Conservation (phyloP, 2,888 invertebrate genomes). For the Tinea trinotella region DNA sequence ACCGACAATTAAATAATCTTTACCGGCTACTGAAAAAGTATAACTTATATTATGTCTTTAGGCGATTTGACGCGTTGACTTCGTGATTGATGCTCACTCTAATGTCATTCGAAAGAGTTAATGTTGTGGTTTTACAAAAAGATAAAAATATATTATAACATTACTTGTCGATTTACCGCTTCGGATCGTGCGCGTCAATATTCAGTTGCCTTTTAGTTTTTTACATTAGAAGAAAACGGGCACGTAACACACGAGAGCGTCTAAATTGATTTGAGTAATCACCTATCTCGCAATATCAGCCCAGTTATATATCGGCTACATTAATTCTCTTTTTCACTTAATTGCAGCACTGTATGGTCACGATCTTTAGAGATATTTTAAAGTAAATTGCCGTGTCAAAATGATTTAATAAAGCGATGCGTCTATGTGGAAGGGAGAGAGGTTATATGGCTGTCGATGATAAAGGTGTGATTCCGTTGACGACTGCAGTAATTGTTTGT, state of each 20-base stretch:
- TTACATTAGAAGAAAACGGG: conserved; percentile 46
- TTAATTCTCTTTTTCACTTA: conserved; percentile 44
- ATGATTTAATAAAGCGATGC: conserved; percentile 35
- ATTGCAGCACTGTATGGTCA: conserved; percentile 39
- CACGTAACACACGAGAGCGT: conserved; percentile 42
- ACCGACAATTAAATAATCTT: conserved; percentile 68
- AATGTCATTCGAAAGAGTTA: conserved; percentile 18
- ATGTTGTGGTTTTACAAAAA: conserved; percentile 7
- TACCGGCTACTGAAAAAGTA: conserved; percentile 63
- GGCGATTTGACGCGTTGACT: conserved; percentile 58
- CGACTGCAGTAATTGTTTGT: no score
- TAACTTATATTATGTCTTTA: conserved; percentile 52
- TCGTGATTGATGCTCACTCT: conserved; percentile 48
- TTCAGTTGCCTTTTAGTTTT: conserved; percentile 25
- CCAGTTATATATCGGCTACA: conserved; percentile 48
- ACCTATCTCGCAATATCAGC: conserved; percentile 47
- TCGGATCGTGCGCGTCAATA: conserved; percentile 54
- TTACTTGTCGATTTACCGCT: conserved; percentile 12
- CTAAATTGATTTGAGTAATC: conserved; percentile 61
- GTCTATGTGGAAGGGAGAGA: conserved; percentile 8
- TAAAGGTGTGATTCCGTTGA: no score
- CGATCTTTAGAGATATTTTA: conserved; percentile 34
- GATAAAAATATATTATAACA: conserved; percentile 3
- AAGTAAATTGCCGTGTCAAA: conserved; percentile 43
- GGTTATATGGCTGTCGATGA: conserved; percentile 1